A percentile compares a stretch with the other conserved stretches of the same genome.
Evolutionary conservation across 1,140 invertebrate genomes (phyloP).

Genomic region (Lethrus apterus): DNA sequence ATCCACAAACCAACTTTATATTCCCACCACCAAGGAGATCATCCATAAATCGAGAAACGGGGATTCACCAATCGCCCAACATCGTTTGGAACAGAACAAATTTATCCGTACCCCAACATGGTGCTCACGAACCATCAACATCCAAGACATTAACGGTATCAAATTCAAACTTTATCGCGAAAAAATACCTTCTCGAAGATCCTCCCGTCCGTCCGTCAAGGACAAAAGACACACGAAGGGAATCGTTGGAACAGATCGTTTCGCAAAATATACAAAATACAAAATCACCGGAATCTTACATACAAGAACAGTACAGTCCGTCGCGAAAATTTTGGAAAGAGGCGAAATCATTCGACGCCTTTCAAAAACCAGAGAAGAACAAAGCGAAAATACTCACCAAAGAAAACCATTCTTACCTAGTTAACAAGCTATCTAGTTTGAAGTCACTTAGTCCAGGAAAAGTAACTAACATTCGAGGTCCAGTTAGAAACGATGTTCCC

Average conservation of each 20-base stretch:
- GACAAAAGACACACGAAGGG: conserved; percentile 7
- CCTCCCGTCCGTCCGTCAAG: neutral
- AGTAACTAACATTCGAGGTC: neutral
- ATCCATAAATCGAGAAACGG: conserved; percentile 1
- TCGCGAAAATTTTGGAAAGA: conserved; percentile 10
- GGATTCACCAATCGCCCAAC: neutral
- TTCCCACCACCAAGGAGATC: conserved; percentile 6
- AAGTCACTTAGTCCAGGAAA: neutral
- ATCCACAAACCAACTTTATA: conserved; percentile 14
- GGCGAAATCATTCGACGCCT: conserved; percentile 1
- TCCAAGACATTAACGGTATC: neutral
- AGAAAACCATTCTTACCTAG: conserved; percentile 9
- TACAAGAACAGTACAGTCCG: neutral
- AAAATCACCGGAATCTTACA: too few species aligned
- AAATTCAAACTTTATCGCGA: conserved; percentile 8
- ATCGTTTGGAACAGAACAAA: conserved; percentile 5
- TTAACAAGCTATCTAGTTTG: conserved; percentile 5
- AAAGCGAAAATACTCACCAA: conserved; percentile 12
- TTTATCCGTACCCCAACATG: neutral
- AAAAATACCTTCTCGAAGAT: conserved; percentile 4
- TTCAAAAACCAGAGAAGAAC: conserved; percentile 31
- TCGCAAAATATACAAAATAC: too few species aligned
- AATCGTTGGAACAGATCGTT: too few species aligned
- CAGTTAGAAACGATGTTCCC: conserved; percentile 7
- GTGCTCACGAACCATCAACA: neutral